Evolutionary conservation across 2,797 vertebrate species (phyloP).

Genomic region (Syngnathus rostellatus): DNA sequence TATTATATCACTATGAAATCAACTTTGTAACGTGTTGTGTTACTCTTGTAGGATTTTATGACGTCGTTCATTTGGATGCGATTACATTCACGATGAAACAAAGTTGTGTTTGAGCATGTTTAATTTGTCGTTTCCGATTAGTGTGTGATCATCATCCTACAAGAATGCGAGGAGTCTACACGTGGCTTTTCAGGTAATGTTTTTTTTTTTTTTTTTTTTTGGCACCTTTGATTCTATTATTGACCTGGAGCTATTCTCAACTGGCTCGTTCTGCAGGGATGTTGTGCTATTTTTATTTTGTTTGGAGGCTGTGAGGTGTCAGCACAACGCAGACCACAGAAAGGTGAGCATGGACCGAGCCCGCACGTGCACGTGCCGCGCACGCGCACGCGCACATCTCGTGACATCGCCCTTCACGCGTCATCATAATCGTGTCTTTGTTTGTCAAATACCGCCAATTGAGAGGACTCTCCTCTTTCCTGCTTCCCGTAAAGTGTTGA

Average conservation of each 20-base stretch:
- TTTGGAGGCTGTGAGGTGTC: slow-evolving; percentile 70
- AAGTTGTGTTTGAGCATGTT: not conserved
- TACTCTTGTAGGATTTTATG: not conserved
- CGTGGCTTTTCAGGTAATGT: slow-evolving; percentile 55
- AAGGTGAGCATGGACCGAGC: slow-evolving; percentile 73
- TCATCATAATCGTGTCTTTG: slow-evolving; percentile 1
- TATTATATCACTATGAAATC: not conserved
- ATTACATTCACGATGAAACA: not conserved
- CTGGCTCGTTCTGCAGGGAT: slow-evolving; percentile 22
- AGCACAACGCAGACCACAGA: slow-evolving; percentile 77
- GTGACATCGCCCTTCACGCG: not conserved
- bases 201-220: not conserved
- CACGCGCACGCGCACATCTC: not conserved
- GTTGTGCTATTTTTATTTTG: slow-evolving; percentile 69
- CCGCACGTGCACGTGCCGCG: not conserved
- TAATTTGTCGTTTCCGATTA: not conserved
- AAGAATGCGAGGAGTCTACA: slow-evolving; percentile 44
- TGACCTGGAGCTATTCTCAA: not conserved
- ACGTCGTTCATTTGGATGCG: not conserved
- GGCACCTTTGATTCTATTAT: not conserved
- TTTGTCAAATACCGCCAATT: not conserved
- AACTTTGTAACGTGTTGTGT: not conserved
- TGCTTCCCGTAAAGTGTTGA: slow-evolving; percentile 3
- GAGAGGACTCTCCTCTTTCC: not conserved
- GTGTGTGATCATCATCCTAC: slow-evolving; percentile 12